phyloP scores from a whole-genome alignment of 2,888 invertebrate genomes.

The Euproctis similis region DNA sequence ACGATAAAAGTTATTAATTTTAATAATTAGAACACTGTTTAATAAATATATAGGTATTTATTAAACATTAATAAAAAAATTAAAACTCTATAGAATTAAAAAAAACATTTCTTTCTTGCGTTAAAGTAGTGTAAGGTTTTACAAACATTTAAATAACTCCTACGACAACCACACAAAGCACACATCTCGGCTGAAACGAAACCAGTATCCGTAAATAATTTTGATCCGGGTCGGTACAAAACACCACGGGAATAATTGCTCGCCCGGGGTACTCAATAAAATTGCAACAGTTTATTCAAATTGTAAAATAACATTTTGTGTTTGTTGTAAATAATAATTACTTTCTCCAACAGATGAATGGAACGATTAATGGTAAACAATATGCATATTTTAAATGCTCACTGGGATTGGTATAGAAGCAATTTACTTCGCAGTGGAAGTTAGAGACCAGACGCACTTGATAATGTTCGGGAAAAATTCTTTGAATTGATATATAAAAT shows the following conservation, averaged over 20 bases:
- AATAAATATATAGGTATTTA: no score
- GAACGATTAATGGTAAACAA: conserved; percentile 26
- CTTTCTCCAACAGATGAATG: conserved; percentile 25
- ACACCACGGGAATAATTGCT: conserved; percentile 22
- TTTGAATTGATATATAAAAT: conserved; percentile 6
- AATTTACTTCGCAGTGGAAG: conserved; percentile 10
- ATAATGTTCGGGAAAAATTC: conserved; percentile 10
- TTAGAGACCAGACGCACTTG: conserved; percentile 3
- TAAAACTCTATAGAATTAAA: no score
- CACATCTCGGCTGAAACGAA: no score
- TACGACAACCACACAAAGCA: conserved; percentile 5
- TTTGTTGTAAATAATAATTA: conserved; percentile 29
- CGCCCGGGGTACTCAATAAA: conserved; percentile 17
- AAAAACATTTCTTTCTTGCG: no score
- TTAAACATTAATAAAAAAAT: no score
- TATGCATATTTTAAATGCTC: conserved; percentile 23
- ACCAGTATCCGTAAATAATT: conserved; percentile 20
- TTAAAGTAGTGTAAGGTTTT: no score
- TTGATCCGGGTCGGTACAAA: conserved; percentile 12
- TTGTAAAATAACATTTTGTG: no score
- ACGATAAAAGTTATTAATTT: no score
- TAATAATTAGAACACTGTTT: no score
- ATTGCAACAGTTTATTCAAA: conserved; percentile 35
- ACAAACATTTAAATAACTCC: conserved; percentile 9
- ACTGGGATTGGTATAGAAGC: conserved; percentile 20